Evolutionary conservation across 2,113 vertebrate species (phyloP).

Genomic region (Archilochus colubris): DNA sequence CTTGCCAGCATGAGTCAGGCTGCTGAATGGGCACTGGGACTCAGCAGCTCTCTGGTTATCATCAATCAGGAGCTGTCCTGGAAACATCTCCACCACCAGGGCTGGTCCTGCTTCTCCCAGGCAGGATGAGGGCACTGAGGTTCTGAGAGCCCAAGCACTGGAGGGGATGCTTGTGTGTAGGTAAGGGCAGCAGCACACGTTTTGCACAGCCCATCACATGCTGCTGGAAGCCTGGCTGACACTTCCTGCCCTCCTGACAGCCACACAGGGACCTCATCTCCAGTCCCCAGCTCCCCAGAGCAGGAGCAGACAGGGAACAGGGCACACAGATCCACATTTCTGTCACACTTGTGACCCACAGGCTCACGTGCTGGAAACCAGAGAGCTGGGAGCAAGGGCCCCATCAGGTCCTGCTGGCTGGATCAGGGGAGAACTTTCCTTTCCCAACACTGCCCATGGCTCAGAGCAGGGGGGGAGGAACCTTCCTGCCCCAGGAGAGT

Average conservation of each 20-base stretch:
- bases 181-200: rapidly evolving
- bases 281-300: background rate
- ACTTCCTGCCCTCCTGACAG: background rate
- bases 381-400: rapidly evolving
- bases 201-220: background rate
- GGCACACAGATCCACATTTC: rapidly evolving
- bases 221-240: background rate
- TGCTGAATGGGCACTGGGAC: background rate
- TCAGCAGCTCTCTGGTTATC: background rate
- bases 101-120: background rate
- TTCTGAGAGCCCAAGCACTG: background rate
- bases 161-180: background rate
- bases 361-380: background rate
- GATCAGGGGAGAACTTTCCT: background rate
- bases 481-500: background rate
- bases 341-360: background rate
- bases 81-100: background rate
- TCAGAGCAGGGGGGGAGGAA: background rate
- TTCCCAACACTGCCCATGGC: background rate
- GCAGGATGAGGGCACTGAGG: rapidly evolving
- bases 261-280: background rate
- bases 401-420: rapidly evolving
- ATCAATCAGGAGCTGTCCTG: background rate
- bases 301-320: background rate
- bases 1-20: background rate